Base-by-base conservation (phyloP, 2,888 invertebrate genomes). In the Lampropteryx suffumata region DNA sequence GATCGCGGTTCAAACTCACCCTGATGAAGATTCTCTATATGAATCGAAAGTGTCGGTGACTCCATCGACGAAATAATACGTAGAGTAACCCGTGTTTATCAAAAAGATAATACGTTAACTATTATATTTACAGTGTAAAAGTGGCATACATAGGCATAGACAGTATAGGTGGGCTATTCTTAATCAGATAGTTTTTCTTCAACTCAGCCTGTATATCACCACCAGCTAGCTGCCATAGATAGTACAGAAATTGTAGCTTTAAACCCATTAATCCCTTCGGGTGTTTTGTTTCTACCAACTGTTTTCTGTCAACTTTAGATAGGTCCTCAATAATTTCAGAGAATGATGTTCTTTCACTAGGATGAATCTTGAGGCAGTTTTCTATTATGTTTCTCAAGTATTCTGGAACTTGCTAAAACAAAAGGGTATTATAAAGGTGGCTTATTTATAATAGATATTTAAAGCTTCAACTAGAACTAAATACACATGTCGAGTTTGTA, bases 171-270 rank as follows among this genome's bases (percentile, higher is more conserved):
- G 96, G 95, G 70, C 95, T 95, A 50, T 95, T 96, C 71, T 97
- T 94, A 45, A 98, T 96, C 1, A 98, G 90, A 0, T 97, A 97
- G 78, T 97, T 97, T 73, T 96, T 97, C 73, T 96, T 97, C 26
- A 99, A 89, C 76, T 98, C 98, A 0, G 94, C 92, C 56, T 96
- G 95, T 44, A 98, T 95, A 85, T 99, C 98, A 0, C 98, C 98
- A 0, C 99, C 99, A 11, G 99, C 97, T 48, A 99, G 78, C 76
- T 97, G 96, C 99, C 99, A 99, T 84, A 98, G 93, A 76, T 98
- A 95, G 78, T 98, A 99, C 17, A 98, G 91, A 73, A 98, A 96
- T 56, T 95, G 93, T 58, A 98, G 86, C 8, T 94, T 92, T 56
- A 90, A 88, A 0, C 89, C 89, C 64, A 92, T 69, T 1, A 93